Conservation (phyloP, 2,888 invertebrate species). For the Meandrusa payeni region DNA sequence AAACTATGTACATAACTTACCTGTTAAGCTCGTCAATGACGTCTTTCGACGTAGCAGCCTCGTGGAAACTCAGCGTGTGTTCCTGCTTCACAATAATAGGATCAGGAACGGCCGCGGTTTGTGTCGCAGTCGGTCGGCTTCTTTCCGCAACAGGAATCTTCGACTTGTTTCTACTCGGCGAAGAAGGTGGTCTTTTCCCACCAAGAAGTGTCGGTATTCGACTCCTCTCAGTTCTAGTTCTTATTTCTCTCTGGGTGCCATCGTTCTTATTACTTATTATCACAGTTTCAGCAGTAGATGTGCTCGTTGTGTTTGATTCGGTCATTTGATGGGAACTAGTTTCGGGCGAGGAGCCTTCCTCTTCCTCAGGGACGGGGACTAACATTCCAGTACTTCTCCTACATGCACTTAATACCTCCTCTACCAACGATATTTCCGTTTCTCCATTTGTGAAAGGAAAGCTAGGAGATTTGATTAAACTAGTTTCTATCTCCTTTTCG, state of each 20-base stretch:
- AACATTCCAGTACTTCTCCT: constrained; percentile 68
- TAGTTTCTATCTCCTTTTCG: constrained; percentile 49
- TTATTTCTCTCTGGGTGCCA: constrained; percentile 54
- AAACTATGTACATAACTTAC: constrained; percentile 36
- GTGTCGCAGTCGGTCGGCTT: constrained; percentile 39
- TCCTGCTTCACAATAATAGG: constrained; percentile 75
- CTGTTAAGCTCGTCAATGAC: constrained; percentile 88
- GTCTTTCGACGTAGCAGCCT: constrained; percentile 87
- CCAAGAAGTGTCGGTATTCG: constrained; percentile 78
- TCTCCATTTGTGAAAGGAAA: constrained; percentile 56
- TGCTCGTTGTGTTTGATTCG: constrained; percentile 84
- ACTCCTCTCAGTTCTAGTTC: constrained; percentile 74
- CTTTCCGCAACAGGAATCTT: constrained; percentile 68
- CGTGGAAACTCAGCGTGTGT: constrained; percentile 85
- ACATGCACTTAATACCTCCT: constrained; percentile 70
- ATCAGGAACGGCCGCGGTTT: constrained; percentile 43
- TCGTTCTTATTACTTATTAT: constrained; percentile 83
- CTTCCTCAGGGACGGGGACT: constrained; percentile 83
- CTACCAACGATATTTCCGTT: constrained; percentile 64
- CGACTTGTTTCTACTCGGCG: constrained; percentile 59
- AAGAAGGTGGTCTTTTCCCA: constrained; percentile 70
- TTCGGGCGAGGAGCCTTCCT: constrained; percentile 79
- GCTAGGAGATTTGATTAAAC: constrained; percentile 61
- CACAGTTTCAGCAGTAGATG: constrained; percentile 86
- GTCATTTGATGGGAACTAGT: constrained; percentile 81